A percentile compares a stretch with the other conserved stretches of the same genome.
Evolutionary conservation across 2,113 vertebrate species (phyloP).

Genomic region (Maccullochella peelii): DNA sequence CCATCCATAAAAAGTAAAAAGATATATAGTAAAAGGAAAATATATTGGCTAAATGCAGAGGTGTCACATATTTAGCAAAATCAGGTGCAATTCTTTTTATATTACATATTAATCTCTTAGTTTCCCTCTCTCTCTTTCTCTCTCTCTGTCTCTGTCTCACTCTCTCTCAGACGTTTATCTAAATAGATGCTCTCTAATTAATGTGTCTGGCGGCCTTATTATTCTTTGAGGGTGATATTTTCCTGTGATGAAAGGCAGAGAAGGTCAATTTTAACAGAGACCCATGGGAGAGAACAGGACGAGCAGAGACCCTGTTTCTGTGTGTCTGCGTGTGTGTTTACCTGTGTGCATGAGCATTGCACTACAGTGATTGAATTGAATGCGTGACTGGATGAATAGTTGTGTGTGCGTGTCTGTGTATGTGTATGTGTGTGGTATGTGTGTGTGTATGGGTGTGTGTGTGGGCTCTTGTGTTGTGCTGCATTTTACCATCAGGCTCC

Average conservation of each 20-base stretch:
- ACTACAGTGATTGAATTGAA: neutral
- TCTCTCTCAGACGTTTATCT: slow-evolving; percentile 87
- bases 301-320: slow-evolving; percentile 21
- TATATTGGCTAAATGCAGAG: slow-evolving; percentile 49
- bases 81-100: slow-evolving; percentile 80
- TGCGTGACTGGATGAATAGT: slow-evolving; percentile 17
- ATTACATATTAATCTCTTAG: slow-evolving; percentile 91
- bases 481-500: neutral
- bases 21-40: slow-evolving; percentile 4
- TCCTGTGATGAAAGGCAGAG: slow-evolving; percentile 79
- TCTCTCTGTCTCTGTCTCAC: too few relatives aligned
- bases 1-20: neutral
- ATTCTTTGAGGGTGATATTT: slow-evolving; percentile 87
- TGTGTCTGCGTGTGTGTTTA: slow-evolving; percentile 16
- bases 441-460: neutral
- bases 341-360: slow-evolving; percentile 6
- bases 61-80: slow-evolving; percentile 65
- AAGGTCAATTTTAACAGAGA: slow-evolving; percentile 83
- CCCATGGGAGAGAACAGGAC: slow-evolving; percentile 70
- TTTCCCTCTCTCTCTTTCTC: slow-evolving; percentile 54
- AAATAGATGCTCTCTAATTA: slow-evolving; percentile 94
- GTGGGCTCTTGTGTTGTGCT: neutral
- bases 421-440: neutral
- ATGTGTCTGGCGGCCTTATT: slow-evolving; percentile 93
- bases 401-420: neutral